These are phyloP conservation scores for Solenopsis fugax DNA, from an alignment of 1,140 invertebrate genomes.

Conservation along the genomic window DNA sequence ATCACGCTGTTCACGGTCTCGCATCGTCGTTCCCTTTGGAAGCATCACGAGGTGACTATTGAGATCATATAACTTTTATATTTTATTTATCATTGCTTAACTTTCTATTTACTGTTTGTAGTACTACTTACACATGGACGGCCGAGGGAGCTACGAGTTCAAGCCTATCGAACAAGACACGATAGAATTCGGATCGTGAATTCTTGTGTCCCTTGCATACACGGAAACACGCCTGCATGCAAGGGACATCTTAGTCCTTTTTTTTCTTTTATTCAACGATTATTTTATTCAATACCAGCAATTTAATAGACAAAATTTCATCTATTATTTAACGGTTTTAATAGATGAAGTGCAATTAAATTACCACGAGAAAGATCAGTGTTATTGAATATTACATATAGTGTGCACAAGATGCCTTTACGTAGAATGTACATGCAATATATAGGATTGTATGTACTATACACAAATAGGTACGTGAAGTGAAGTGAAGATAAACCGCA, in stretches of 20 bases:
- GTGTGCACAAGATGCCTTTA: neutral
- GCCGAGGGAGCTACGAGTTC: conserved; percentile 95
- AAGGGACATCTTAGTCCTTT: conserved; percentile 51
- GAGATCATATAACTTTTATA: neutral
- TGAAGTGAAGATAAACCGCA: neutral
- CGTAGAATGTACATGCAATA: neutral
- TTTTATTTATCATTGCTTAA: neutral
- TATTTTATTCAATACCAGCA: neutral
- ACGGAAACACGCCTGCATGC: conserved; percentile 48
- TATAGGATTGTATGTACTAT: neutral
- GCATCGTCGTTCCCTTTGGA: conserved; percentile 98
- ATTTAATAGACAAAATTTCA: neutral
- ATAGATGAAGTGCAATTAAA: neutral
- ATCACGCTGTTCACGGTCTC: conserved; percentile 99
- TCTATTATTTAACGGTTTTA: neutral
- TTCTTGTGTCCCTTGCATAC: conserved; percentile 73
- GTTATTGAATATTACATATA: conserved; percentile 14
- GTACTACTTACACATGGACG: conserved; percentile 98
- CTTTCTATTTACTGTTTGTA: conserved; percentile 78
- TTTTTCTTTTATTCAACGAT: neutral
- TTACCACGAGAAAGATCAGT: neutral
- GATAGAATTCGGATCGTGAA: conserved; percentile 97
- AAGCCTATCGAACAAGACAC: conserved; percentile 94
- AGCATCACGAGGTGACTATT: conserved; percentile 94
- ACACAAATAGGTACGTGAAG: neutral